Evolutionary conservation across 1,140 invertebrate species (phyloP), one percentile per base, ranked within the genome.

Genomic region (Coptotermes formosanus): DNA sequence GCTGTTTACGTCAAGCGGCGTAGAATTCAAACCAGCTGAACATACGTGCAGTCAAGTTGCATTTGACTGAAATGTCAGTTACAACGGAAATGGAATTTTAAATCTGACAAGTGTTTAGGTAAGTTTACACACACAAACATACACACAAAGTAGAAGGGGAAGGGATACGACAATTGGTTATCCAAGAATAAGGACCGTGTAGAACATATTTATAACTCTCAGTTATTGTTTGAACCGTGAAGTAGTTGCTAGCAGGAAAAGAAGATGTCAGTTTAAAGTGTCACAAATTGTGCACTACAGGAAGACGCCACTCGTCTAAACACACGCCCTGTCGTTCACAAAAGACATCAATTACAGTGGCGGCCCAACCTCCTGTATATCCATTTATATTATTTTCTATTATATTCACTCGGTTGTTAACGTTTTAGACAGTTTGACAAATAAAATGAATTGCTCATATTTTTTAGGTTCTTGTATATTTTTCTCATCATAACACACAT

Each of bases 321-420:
- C 21, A 55, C 14, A 21, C 8, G 7, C 1, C 59, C 21, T n/a
- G 59, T 23, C 59, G 19, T 64, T 64, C 59, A 64, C 21, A 21
- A 12, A 23, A 8, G 1, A 64, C 59, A 64, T 64, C 19, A 64
- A 64, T 64, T 23, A 64, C 59, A 8, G 21, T 7, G 30, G 25
- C 30, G 14, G 8, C 64, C 64, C 21, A 30, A 30, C 52, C 19
- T 16, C 1, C 19, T 55, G 52, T 55, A 55, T 30, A n/a, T 75
- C 64, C 64, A 75, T 75, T 75, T 75, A 16, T 30, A 75, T 75
- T 75, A 25, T 64, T 59, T 59, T 23, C 1, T 64, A 16, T 48
- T 48, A 75, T 75, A n/a, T 75, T n/a, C 64, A 75, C 25, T 75
- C n/a, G 64, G 64, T 75, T 75, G 64, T 75, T 75, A 30, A 75